phyloP scores from a whole-genome alignment of 2,888 invertebrate genomes.

The Lepidocyrtoides sp. region DNA sequence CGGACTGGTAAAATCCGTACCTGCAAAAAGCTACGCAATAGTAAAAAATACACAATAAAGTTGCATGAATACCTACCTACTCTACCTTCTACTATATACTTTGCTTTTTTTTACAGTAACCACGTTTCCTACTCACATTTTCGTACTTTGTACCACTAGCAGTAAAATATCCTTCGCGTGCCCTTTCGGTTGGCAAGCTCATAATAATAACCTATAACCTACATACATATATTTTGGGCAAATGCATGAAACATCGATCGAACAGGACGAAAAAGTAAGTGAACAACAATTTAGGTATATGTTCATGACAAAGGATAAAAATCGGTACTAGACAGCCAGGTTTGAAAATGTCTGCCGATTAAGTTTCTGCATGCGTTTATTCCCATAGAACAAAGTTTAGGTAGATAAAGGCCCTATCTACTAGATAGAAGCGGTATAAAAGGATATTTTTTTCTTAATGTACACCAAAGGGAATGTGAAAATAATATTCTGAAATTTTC shows the following conservation, averaged over 20 bases:
- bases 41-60: neutral
- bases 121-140: neutral
- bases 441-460: neutral
- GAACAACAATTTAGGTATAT: neutral
- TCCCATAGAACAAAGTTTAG: neutral
- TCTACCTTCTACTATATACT: neutral
- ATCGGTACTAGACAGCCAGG: slow-evolving; percentile 17
- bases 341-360: neutral
- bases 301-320: neutral
- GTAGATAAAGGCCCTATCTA: too few species aligned
- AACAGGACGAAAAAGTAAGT: neutral
- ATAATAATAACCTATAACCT: slow-evolving; percentile 69
- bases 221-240: slow-evolving; percentile 51
- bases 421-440: neutral
- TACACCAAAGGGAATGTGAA: neutral
- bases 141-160: neutral
- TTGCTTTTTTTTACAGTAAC: neutral
- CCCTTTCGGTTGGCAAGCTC: slow-evolving; percentile 59
- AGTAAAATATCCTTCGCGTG: slow-evolving; percentile 52
- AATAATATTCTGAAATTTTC: neutral
- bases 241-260: slow-evolving; percentile 61
- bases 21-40: neutral
- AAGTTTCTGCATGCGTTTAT: neutral
- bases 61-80: slow-evolving; percentile 33
- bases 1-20: neutral